phyloP scores from a whole-genome alignment of 1,140 invertebrate species.

The Eriocheir sinensis region DNA sequence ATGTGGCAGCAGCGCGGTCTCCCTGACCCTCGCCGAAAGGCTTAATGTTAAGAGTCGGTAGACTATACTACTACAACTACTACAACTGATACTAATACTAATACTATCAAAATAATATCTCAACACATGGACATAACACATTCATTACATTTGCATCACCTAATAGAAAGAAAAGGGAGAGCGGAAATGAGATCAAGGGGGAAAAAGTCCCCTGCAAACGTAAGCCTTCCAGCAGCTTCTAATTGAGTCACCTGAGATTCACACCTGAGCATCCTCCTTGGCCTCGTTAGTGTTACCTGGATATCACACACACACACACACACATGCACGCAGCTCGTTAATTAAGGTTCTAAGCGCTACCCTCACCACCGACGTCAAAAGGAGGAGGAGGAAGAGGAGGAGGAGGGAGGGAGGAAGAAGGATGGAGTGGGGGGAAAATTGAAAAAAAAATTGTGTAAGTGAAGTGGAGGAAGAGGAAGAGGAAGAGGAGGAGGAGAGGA shows the following conservation, averaged over 20 bases:
- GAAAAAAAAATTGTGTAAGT: not conserved
- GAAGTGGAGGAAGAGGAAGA: not conserved
- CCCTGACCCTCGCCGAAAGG: too few relatives aligned
- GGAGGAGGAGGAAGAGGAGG: not conserved
- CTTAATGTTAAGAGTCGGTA: too few relatives aligned
- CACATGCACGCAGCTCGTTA: not conserved
- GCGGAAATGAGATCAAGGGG: not conserved
- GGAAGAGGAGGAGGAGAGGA: slow-evolving; percentile 2
- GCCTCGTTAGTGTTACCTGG: not conserved
- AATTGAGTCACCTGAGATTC: too few relatives aligned
- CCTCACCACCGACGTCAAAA: too few relatives aligned
- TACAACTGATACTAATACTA: not conserved
- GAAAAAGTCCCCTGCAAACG: too few relatives aligned
- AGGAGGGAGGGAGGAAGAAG: not conserved
- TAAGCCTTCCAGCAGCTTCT: too few relatives aligned
- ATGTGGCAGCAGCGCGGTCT: too few relatives aligned
- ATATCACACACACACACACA: not conserved
- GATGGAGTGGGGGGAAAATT: not conserved
- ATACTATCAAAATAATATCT: not conserved
- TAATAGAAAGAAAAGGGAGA: not conserved
- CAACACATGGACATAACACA: not conserved
- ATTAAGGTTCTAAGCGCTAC: not conserved
- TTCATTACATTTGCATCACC: too few relatives aligned
- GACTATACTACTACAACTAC: not conserved
- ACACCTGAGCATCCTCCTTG: not conserved